These are phyloP conservation scores for Drepana falcataria DNA, from an alignment of 2,888 invertebrate species.

Conservation along the genomic window DNA sequence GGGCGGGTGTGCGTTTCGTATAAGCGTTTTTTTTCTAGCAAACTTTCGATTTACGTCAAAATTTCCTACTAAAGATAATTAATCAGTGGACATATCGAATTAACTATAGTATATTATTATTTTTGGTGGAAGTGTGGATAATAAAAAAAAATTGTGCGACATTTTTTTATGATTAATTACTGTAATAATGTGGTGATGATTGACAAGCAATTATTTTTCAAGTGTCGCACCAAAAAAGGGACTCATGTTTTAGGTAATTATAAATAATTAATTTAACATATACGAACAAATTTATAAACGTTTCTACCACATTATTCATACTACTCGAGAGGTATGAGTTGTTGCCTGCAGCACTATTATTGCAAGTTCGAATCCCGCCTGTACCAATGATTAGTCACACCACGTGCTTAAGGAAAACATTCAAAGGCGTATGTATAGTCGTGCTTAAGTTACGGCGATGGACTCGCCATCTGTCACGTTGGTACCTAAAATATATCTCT, in stretches of 20 bases:
- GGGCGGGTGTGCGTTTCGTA: conserved; percentile 35
- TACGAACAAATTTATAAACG: too few relatives aligned
- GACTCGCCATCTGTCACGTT: too few relatives aligned
- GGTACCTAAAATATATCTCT: too few relatives aligned
- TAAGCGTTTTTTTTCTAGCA: conserved; percentile 43
- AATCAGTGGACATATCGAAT: conserved; percentile 2
- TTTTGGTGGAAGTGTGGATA: conserved; percentile 5
- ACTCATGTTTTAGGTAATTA: conserved; percentile 52
- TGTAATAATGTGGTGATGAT: conserved; percentile 32
- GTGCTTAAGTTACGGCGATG: too few relatives aligned
- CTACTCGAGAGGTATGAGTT: too few relatives aligned
- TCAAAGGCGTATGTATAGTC: too few relatives aligned
- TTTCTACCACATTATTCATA: too few relatives aligned
- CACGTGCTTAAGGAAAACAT: too few relatives aligned
- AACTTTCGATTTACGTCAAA: conserved; percentile 38
- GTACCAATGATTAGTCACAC: too few relatives aligned
- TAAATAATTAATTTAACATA: conserved; percentile 7
- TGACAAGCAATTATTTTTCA: conserved; percentile 21
- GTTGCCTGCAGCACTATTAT: too few relatives aligned
- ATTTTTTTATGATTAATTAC: conserved; percentile 27
- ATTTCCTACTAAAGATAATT: conserved; percentile 24
- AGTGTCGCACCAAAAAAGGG: conserved; percentile 28
- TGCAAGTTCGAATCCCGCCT: too few relatives aligned
- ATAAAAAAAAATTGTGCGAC: conserved; percentile 28
- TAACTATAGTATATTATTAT: neutral